Evolutionary conservation across 2,888 invertebrate species (phyloP).

Genomic region (Mythimna albipuncta): DNA sequence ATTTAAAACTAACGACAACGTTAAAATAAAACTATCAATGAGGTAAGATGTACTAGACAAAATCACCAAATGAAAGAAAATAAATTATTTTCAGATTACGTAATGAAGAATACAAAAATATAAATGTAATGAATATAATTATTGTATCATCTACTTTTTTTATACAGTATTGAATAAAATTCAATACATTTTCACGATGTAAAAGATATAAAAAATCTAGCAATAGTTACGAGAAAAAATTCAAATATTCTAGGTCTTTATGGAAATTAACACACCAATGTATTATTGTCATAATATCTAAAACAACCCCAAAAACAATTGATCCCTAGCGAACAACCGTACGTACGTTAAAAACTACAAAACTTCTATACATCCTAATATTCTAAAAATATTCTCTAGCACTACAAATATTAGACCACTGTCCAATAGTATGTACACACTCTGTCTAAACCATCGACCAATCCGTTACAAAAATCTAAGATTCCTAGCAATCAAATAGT

Average conservation of each 20-base stretch:
- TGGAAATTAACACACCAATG: conserved; percentile 53
- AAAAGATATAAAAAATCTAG: conserved; percentile 57
- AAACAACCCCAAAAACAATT: conserved; percentile 69
- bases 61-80: conserved; percentile 45
- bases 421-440: conserved; percentile 68
- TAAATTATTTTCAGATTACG: conserved; percentile 19
- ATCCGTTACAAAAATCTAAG: conserved; percentile 78
- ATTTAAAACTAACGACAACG: conserved; percentile 53
- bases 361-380: conserved; percentile 73
- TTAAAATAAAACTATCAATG: conserved; percentile 56
- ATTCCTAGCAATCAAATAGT: conserved; percentile 86
- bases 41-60: conserved; percentile 47
- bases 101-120: conserved; percentile 43
- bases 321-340: conserved; percentile 72
- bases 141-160: conserved; percentile 53
- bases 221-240: conserved; percentile 50
- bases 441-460: conserved; percentile 74
- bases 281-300: conserved; percentile 65
- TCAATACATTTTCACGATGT: conserved; percentile 42
- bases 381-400: conserved; percentile 75
- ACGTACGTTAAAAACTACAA: conserved; percentile 69
- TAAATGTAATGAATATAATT: conserved; percentile 41
- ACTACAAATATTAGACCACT: conserved; percentile 71
- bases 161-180: conserved; percentile 42
- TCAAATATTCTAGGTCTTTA: conserved; percentile 56